These are phyloP conservation scores for Vesta saturnalis DNA, from an alignment of 2,888 invertebrate genomes.

Conservation along the genomic window DNA sequence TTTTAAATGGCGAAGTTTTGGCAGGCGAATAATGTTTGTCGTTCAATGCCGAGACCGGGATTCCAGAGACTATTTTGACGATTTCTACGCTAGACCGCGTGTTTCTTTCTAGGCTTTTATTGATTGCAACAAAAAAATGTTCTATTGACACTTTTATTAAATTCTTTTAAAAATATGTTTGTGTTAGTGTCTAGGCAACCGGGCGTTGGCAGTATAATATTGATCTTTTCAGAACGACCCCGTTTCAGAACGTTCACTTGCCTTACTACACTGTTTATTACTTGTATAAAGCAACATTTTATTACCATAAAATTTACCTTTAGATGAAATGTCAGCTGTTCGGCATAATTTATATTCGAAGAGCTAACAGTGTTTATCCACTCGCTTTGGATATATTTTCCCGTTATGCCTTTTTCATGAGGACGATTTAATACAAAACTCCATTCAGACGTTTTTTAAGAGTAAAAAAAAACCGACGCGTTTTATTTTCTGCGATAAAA, in stretches of 20 bases:
- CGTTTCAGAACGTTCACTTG: conserved; percentile 42
- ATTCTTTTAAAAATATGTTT: conserved; percentile 32
- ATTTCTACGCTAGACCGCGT: background rate
- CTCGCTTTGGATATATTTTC: background rate
- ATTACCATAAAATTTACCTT: background rate
- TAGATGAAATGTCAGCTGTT: background rate
- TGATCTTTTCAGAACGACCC: conserved; percentile 39
- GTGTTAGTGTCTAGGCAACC: conserved; percentile 40
- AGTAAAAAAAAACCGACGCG: no score
- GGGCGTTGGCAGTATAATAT: conserved; percentile 43
- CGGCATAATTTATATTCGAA: background rate
- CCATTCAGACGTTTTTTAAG: no score
- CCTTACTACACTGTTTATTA: conserved; percentile 39
- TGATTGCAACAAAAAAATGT: background rate
- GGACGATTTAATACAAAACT: background rate
- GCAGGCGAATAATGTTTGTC: background rate
- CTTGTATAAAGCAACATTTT: conserved; percentile 29
- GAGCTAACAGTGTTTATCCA: background rate
- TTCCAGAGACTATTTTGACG: background rate
- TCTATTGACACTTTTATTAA: background rate
- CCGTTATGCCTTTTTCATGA: background rate
- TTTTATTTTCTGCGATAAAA: no score
- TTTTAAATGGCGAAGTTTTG: conserved; percentile 4
- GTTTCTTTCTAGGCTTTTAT: no score
- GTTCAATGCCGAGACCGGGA: background rate